phyloP scores from a whole-genome alignment of 2,888 invertebrate species.

The Apodemia duryi region DNA sequence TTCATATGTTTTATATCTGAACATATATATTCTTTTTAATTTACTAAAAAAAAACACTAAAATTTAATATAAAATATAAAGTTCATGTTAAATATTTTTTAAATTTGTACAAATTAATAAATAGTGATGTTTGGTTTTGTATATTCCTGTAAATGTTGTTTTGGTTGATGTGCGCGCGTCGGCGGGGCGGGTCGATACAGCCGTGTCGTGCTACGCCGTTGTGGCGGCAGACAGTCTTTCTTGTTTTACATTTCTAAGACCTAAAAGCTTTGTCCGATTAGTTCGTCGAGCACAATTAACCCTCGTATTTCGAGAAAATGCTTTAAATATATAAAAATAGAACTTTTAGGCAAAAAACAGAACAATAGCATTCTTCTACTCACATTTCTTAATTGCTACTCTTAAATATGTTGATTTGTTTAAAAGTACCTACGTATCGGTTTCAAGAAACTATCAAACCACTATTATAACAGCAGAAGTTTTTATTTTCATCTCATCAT shows the following conservation, averaged over 20 bases:
- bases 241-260: slow-evolving; percentile 62
- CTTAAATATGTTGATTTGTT: no score
- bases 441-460: no score
- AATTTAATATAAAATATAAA: background rate
- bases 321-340: background rate
- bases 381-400: no score
- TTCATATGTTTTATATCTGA: background rate
- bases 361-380: no score
- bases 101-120: background rate
- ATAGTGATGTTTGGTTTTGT: background rate
- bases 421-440: no score
- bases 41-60: background rate
- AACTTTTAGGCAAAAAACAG: background rate
- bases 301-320: background rate
- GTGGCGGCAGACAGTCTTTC: slow-evolving; percentile 69
- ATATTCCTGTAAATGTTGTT: background rate
- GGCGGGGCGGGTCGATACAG: slow-evolving; percentile 67
- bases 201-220: slow-evolving; percentile 56
- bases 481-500: no score
- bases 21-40: background rate
- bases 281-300: slow-evolving; percentile 25
- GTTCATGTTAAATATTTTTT: background rate
- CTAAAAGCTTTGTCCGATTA: slow-evolving; percentile 33
- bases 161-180: slow-evolving; percentile 64
- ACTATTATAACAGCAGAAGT: no score